A percentile compares a stretch with the other conserved stretches of the same genome.
These are phyloP conservation scores for Rissa tridactyla DNA, from an alignment of 2,113 vertebrate genomes.

Conservation along the genomic window DNA sequence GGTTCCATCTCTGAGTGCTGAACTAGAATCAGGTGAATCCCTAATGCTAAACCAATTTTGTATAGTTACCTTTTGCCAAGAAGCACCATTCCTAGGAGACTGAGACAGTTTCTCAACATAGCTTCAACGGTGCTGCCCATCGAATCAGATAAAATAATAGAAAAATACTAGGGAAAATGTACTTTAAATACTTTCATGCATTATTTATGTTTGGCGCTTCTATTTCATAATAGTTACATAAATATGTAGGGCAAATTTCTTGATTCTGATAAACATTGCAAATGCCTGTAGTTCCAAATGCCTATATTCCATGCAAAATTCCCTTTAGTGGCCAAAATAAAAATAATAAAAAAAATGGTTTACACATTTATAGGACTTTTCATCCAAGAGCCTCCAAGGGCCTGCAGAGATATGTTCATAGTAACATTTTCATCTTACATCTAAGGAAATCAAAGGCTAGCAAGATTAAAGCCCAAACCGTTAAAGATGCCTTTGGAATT, in stretches of 20 bases:
- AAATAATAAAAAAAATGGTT: neutral
- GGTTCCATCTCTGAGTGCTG: neutral
- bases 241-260: conserved; percentile 4
- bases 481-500: conserved; percentile 10
- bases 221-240: neutral
- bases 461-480: conserved; percentile 23
- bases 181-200: neutral
- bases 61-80: neutral
- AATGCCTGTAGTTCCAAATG: neutral
- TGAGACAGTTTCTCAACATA: neutral
- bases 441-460: conserved; percentile 17
- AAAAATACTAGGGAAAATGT: neutral
- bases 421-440: neutral
- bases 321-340: neutral
- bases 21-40: neutral
- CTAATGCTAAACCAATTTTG: neutral
- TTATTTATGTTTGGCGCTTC: neutral
- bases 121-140: neutral
- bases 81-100: neutral
- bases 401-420: neutral
- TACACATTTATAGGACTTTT: conserved; percentile 2
- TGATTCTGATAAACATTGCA: neutral
- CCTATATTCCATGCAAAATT: neutral
- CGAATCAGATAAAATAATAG: neutral
- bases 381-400: conserved; percentile 1